A percentile compares a stretch with the other conserved stretches of the same genome.
These are phyloP conservation scores for Oedothorax gibbosus DNA, from an alignment of 1,140 invertebrate species.

Conservation along the genomic window DNA sequence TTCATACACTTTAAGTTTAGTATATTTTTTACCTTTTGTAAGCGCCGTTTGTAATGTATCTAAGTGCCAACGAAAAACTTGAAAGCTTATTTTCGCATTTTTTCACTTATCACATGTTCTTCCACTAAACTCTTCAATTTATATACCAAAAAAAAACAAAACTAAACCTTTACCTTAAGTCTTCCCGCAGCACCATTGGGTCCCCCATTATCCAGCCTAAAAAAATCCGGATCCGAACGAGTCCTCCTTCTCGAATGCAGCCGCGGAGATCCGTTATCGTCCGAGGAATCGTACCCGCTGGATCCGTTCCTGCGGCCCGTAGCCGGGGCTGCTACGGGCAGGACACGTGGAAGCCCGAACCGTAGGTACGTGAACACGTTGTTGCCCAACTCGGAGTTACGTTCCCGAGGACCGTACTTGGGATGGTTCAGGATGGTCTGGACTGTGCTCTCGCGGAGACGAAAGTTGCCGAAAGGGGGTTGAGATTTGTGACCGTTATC, in stretches of 20 bases:
- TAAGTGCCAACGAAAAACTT: too few relatives aligned
- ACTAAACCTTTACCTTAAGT: too few relatives aligned
- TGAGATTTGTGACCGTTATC: slow-evolving; percentile 57
- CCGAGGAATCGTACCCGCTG: slow-evolving; percentile 87
- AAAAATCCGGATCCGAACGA: slow-evolving; percentile 83
- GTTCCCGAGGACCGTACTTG: slow-evolving; percentile 67
- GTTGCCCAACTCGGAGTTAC: slow-evolving; percentile 81
- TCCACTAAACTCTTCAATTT: too few relatives aligned
- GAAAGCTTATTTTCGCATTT: too few relatives aligned
- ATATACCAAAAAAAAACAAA: too few relatives aligned
- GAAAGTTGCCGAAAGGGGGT: slow-evolving; percentile 80
- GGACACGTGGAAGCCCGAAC: slow-evolving; percentile 89
- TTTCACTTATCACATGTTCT: too few relatives aligned
- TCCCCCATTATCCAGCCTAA: slow-evolving; percentile 63
- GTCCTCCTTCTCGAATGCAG: slow-evolving; percentile 68
- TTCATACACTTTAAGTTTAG: too few relatives aligned
- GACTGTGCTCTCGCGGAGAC: slow-evolving; percentile 90
- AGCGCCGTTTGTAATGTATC: too few relatives aligned
- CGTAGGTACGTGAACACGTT: slow-evolving; percentile 94
- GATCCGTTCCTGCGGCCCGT: slow-evolving; percentile 74
- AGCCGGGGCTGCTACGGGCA: slow-evolving; percentile 78
- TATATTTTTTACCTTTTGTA: too few relatives aligned
- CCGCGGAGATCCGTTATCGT: slow-evolving; percentile 72
- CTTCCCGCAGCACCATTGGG: too few relatives aligned
- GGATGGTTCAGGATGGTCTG: slow-evolving; percentile 92